phyloP scores from a whole-genome alignment of 2,888 invertebrate species.

The Papilio elwesi region DNA sequence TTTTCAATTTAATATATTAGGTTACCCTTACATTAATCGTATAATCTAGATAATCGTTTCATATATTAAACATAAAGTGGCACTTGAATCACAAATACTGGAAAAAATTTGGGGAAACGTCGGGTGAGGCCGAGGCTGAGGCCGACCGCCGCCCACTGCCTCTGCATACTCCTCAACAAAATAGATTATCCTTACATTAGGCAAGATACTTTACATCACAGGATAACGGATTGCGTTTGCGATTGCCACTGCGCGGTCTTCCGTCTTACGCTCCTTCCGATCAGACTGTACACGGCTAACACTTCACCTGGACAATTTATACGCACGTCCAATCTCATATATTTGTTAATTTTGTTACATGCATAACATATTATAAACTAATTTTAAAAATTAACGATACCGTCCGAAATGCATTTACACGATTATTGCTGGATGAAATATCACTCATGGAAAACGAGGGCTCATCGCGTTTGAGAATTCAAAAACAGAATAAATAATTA shows the following conservation, averaged over 20 bases:
- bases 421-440: conserved; percentile 84
- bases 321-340: conserved; percentile 83
- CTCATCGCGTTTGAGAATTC: conserved; percentile 76
- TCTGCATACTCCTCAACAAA: conserved; percentile 68
- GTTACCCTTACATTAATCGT: conserved; percentile 85
- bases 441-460: conserved; percentile 83
- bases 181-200: conserved; percentile 80
- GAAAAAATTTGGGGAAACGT: conserved; percentile 87
- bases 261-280: conserved; percentile 45
- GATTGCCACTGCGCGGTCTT: conserved; percentile 47
- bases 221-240: conserved; percentile 64
- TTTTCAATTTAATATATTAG: conserved; percentile 84
- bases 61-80: conserved; percentile 90
- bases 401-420: conserved; percentile 79
- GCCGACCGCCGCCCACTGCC: conserved; percentile 57
- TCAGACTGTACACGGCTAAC: conserved; percentile 76
- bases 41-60: conserved; percentile 85
- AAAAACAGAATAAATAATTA: conserved; percentile 79
- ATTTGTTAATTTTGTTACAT: conserved; percentile 74
- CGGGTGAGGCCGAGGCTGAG: conserved; percentile 65
- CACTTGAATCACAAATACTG: conserved; percentile 92
- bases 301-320: conserved; percentile 50
- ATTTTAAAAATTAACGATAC: conserved; percentile 71
- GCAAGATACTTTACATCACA: conserved; percentile 81
- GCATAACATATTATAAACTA: conserved; percentile 76